Base-by-base conservation (phyloP, 2,797 vertebrate species). In the Cercopithecus mitis region DNA sequence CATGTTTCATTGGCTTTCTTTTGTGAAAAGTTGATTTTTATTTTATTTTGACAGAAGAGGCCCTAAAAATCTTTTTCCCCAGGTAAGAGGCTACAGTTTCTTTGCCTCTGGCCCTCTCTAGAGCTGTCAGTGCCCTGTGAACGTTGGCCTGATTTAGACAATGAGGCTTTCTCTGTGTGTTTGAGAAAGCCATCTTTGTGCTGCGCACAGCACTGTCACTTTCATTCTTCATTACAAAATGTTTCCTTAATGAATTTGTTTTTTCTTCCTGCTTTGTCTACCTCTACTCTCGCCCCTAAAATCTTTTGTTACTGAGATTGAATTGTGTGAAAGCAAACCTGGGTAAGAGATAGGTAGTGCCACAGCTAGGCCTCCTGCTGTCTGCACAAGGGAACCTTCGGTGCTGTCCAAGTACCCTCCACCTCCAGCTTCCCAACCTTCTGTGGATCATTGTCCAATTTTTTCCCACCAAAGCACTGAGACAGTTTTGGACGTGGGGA, bases 21-120 rank as follows among this genome's bases (percentile, higher is more conserved):
- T n/a, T 58, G 15, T 95, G 89, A 64, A 95, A 85, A 17, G 47
- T 79, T 92, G 67, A 88, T 70, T 95, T 73, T 93, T 25, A 79
- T 91, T 97, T 93, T 41, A 43, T 67, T 95, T 90, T 58, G 30
- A 75, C 67, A 80, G 82, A 92, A 33, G 47, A 72, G 19, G 13
- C 67, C 75, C 79, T 92, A 61, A 39, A 93, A 76, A 61, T 57
- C 43, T 55, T 94, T 91, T 47, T 64, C 15, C 75, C 12, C 17
- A 57, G 88, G 67, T 67, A 55, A 30, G 20, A 79, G 75, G 25
- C 50, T 90, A 15, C 3, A 27, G 1, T 76, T 90, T 84, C 52
- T 94, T 57, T 67, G 67, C 61, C 55, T 82, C 77, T 77, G n/a
- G 47, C 27, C 24, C 39, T 92, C 55, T 58, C 25, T 64, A 45